Evolutionary conservation across 1,140 invertebrate genomes (phyloP).

Genomic region (Drosophila burlai): DNA sequence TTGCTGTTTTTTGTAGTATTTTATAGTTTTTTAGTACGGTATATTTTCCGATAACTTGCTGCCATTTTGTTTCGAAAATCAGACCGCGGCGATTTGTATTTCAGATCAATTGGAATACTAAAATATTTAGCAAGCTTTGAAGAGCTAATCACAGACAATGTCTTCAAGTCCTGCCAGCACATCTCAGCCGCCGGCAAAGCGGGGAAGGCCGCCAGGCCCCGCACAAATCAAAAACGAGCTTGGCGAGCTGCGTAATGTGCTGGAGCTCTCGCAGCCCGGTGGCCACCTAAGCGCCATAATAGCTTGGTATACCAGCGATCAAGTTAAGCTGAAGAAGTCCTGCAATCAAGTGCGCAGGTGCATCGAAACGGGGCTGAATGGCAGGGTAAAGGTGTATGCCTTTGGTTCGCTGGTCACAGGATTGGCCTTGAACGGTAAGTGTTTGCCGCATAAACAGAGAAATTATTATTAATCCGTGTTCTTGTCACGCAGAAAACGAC

Average conservation of each 20-base stretch:
- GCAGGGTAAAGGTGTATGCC: constrained; percentile 44
- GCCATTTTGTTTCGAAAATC: background rate
- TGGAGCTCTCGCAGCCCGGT: constrained; percentile 18
- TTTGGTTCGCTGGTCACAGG: constrained; percentile 74
- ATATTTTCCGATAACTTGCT: background rate
- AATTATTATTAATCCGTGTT: background rate
- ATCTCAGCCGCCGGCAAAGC: background rate
- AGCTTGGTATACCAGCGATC: constrained; percentile 39
- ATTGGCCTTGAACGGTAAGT: constrained; percentile 64
- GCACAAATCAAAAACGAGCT: constrained; percentile 32
- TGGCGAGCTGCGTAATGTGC: constrained; percentile 15
- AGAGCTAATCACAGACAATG: background rate
- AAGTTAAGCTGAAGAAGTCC: constrained; percentile 21
- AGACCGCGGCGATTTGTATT: background rate
- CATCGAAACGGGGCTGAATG: constrained; percentile 39
- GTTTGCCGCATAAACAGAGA: background rate
- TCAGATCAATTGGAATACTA: no score
- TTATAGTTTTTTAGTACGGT: background rate
- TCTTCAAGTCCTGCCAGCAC: background rate
- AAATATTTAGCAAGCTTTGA: background rate
- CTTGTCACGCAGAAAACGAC: constrained; percentile 55
- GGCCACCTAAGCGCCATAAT: constrained; percentile 53
- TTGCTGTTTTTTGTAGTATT: background rate
- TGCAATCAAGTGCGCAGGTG: constrained; percentile 39
- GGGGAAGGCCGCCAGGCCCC: background rate